phyloP scores from a whole-genome alignment of 2,888 invertebrate species.

The Synanthedon vespiformis region DNA sequence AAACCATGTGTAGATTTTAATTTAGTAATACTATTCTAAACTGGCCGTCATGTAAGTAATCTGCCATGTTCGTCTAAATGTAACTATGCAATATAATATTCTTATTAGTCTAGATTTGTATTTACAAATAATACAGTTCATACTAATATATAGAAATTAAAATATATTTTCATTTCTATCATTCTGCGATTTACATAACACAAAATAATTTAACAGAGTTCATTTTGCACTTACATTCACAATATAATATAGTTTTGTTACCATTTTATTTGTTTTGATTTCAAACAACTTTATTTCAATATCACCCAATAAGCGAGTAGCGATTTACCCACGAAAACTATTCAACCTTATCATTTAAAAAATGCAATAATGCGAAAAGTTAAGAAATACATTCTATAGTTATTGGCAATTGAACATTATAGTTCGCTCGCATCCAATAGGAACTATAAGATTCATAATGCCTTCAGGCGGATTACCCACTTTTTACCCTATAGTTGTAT shows the following conservation, averaged over 20 bases:
- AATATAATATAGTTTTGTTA: slow-evolving; percentile 62
- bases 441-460: slow-evolving; percentile 71
- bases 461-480: slow-evolving; percentile 37
- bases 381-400: slow-evolving; percentile 64
- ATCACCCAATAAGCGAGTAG: slow-evolving; percentile 69
- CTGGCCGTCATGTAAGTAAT: slow-evolving; percentile 78
- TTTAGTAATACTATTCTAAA: slow-evolving; percentile 78
- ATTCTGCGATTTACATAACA: slow-evolving; percentile 71
- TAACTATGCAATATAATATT: slow-evolving; percentile 73
- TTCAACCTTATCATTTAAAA: slow-evolving; percentile 57
- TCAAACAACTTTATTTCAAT: slow-evolving; percentile 61
- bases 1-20: slow-evolving; percentile 69
- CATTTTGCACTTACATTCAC: slow-evolving; percentile 70
- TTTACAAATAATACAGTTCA: slow-evolving; percentile 75
- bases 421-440: slow-evolving; percentile 69
- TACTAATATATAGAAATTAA: slow-evolving; percentile 68
- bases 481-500: slow-evolving; percentile 22
- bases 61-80: slow-evolving; percentile 73
- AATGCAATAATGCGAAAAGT: slow-evolving; percentile 70
- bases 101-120: slow-evolving; percentile 67
- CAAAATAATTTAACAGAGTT: slow-evolving; percentile 72
- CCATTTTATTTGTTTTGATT: slow-evolving; percentile 47
- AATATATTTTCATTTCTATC: slow-evolving; percentile 62
- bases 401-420: slow-evolving; percentile 69
- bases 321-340: slow-evolving; percentile 62